Conservation (phyloP, 2,113 vertebrate species). For the Daubentonia madagascariensis region DNA sequence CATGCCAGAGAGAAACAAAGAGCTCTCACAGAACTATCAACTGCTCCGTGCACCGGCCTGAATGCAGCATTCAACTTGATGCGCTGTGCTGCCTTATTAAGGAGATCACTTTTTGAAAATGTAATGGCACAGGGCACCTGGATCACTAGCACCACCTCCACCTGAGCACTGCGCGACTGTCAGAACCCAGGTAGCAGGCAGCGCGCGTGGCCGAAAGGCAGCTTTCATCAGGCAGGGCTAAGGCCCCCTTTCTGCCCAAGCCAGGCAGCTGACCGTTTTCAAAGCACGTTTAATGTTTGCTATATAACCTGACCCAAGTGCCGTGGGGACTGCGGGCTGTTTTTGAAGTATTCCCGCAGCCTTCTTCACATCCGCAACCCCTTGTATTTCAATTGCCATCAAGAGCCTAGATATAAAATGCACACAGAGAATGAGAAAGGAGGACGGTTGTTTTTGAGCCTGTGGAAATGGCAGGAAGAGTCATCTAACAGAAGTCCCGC, state of each 20-base stretch:
- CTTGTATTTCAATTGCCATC: neutral
- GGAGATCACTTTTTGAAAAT: conserved; percentile 2
- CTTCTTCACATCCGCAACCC: neutral
- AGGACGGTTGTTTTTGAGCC: neutral
- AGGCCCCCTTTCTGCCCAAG: neutral
- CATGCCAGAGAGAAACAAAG: conserved; percentile 75
- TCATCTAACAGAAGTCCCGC: neutral
- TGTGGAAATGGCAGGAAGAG: neutral
- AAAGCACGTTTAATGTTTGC: neutral
- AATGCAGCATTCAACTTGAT: conserved; percentile 33
- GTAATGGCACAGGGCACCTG: neutral
- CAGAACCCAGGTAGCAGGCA: neutral
- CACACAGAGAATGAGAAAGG: neutral
- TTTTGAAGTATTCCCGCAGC: neutral
- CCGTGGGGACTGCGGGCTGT: accelerated
- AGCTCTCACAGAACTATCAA: conserved; percentile 49
- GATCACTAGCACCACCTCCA: neutral
- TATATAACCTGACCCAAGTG: neutral
- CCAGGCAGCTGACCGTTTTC: neutral
- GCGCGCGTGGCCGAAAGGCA: accelerated
- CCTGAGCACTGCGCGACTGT: neutral
- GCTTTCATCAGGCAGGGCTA: neutral
- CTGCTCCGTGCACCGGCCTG: conserved; percentile 6
- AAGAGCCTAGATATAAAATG: neutral
- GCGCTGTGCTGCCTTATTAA: neutral